These are phyloP conservation scores for Heliconius aoede DNA, from an alignment of 2,888 invertebrate genomes.

Conservation along the genomic window DNA sequence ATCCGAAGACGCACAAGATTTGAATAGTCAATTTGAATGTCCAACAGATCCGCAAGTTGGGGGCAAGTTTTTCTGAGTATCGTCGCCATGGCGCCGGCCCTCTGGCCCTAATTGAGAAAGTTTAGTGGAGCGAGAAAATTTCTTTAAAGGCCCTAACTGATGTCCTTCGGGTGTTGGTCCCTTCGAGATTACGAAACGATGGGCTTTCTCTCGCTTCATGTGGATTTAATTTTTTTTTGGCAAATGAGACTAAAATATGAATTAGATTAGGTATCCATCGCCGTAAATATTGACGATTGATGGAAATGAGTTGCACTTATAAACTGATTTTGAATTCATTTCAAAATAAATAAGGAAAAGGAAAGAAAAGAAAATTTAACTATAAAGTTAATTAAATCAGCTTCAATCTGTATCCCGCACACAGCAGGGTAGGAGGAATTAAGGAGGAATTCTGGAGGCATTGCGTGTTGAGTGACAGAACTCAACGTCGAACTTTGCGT, in stretches of 20 bases:
- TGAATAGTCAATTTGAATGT: constrained; percentile 46
- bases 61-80: constrained; percentile 42
- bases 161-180: constrained; percentile 47
- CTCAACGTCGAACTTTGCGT: too few species aligned
- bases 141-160: constrained; percentile 50
- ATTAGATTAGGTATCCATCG: constrained; percentile 15
- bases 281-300: constrained; percentile 3
- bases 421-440: too few species aligned
- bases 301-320: neutral
- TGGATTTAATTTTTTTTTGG: constrained; percentile 38
- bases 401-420: too few species aligned
- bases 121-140: constrained; percentile 51
- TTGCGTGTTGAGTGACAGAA: too few species aligned
- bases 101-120: constrained; percentile 53
- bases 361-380: too few species aligned
- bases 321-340: neutral
- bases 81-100: constrained; percentile 37
- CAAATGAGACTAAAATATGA: constrained; percentile 21
- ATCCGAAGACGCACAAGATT: constrained; percentile 35
- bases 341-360: neutral
- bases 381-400: too few species aligned
- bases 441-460: too few species aligned
- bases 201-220: constrained; percentile 37
- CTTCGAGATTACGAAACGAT: constrained; percentile 44
- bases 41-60: constrained; percentile 39